Conservation (phyloP, 2,113 vertebrate genomes). For the Terrapene triunguis region DNA sequence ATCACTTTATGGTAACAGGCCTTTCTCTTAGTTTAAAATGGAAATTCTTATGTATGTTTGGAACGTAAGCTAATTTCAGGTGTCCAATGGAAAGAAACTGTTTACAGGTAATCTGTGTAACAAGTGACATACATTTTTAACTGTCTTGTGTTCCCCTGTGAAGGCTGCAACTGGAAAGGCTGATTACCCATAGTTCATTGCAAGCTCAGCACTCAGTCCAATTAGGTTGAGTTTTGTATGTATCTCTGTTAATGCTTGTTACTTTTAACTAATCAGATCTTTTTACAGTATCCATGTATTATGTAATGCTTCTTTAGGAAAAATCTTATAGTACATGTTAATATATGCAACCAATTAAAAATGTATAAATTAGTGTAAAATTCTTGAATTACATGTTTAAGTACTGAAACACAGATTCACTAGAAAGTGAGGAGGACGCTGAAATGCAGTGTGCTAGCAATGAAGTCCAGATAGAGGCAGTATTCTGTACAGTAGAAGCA, state of each 20-base stretch:
- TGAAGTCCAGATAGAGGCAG: constrained; percentile 76
- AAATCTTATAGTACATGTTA: constrained; percentile 90
- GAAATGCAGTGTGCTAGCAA: constrained; percentile 62
- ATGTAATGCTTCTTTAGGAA: constrained; percentile 89
- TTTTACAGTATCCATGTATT: constrained; percentile 94
- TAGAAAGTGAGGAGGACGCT: constrained; percentile 78
- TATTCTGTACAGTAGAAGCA: constrained; percentile 81
- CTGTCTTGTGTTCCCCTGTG: constrained; percentile 77
- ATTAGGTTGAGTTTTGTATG: constrained; percentile 87
- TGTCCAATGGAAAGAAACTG: constrained; percentile 82
- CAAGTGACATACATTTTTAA: constrained; percentile 83
- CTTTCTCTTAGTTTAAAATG: constrained; percentile 73
- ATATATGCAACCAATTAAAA: constrained; percentile 90
- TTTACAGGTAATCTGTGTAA: constrained; percentile 85
- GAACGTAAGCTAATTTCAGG: constrained; percentile 75
- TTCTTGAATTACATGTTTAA: constrained; percentile 82
- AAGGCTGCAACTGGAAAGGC: constrained; percentile 84
- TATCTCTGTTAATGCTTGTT: constrained; percentile 90
- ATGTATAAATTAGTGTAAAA: constrained; percentile 90
- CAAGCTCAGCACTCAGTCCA: constrained; percentile 81
- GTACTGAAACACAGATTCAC: constrained; percentile 81
- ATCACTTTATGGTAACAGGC: constrained; percentile 68
- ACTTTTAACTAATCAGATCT: constrained; percentile 94
- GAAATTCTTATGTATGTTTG: constrained; percentile 71
- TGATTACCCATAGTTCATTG: constrained; percentile 80